Evolutionary conservation across 2,113 vertebrate genomes (phyloP).

Genomic region (Thinocorus orbignyianus): DNA sequence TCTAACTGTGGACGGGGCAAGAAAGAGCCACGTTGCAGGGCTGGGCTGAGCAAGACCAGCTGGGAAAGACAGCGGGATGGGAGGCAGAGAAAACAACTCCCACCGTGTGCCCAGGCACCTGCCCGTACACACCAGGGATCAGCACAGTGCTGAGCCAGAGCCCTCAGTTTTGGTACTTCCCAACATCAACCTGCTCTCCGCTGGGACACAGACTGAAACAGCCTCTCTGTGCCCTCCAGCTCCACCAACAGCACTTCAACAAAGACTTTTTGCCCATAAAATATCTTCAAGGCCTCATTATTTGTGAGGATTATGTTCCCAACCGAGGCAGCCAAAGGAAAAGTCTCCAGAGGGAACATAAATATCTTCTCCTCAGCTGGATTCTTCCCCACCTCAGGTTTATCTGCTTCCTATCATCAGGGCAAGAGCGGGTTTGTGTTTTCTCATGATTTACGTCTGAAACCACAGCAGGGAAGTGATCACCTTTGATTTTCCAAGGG

Average conservation of each 20-base stretch:
- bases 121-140: neutral
- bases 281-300: neutral
- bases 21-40: fast-evolving
- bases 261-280: neutral
- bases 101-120: fast-evolving
- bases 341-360: neutral
- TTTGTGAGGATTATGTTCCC: neutral
- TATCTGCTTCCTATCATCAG: fast-evolving
- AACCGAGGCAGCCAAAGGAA: neutral
- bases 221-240: neutral
- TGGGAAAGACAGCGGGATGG: fast-evolving
- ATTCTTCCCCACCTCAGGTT: neutral
- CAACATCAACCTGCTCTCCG: fast-evolving
- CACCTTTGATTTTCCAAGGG: neutral
- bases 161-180: neutral
- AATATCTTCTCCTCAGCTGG: neutral
- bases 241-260: fast-evolving
- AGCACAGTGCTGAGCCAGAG: neutral
- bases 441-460: neutral
- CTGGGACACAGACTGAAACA: neutral
- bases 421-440: neutral
- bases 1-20: neutral
- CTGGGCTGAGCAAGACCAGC: neutral
- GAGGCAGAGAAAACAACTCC: neutral
- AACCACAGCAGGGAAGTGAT: neutral